A percentile compares a stretch with the other conserved stretches of the same genome.
Conservation (phyloP, 2,113 vertebrate genomes). For the cattle (Bos taurus) region DNA sequence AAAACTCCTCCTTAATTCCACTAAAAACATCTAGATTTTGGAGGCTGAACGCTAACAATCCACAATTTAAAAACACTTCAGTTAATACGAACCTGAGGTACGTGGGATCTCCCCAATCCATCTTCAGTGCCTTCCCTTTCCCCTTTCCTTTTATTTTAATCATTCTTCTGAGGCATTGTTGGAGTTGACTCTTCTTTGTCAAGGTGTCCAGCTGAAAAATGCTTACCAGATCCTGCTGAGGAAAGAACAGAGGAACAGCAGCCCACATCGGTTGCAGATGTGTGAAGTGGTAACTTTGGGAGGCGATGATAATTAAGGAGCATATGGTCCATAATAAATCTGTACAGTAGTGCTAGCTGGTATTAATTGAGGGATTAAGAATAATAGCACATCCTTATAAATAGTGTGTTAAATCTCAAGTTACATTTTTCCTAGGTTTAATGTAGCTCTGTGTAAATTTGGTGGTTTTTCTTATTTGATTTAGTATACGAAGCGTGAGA, state of each 20-base stretch:
- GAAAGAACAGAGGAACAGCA: constrained; percentile 41
- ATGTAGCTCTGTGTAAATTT: constrained; percentile 73
- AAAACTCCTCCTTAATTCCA: not conserved
- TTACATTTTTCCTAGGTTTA: constrained; percentile 73
- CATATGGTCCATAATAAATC: constrained; percentile 84
- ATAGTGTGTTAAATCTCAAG: constrained; percentile 74
- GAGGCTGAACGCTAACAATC: constrained; percentile 60
- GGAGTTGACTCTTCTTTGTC: constrained; percentile 32
- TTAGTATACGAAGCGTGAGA: constrained; percentile 64
- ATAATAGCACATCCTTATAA: constrained; percentile 74
- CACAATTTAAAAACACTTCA: constrained; percentile 66
- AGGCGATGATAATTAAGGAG: constrained; percentile 77
- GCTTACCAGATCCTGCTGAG: constrained; percentile 54
- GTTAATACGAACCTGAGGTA: constrained; percentile 45
- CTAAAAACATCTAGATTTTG: constrained; percentile 68
- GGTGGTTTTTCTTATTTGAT: constrained; percentile 65
- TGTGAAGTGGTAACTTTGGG: constrained; percentile 64
- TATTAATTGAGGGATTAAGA: constrained; percentile 80
- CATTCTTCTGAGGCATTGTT: constrained; percentile 60
- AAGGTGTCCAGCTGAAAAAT: constrained; percentile 72
- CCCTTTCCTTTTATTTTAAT: constrained; percentile 59
- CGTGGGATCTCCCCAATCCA: not conserved
- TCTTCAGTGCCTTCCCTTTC: not conserved
- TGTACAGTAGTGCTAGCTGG: constrained; percentile 79
- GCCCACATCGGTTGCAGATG: constrained; percentile 70